Evolutionary conservation across 1,140 invertebrate genomes (phyloP).

Genomic region (Drosophila nigrodunni): DNA sequence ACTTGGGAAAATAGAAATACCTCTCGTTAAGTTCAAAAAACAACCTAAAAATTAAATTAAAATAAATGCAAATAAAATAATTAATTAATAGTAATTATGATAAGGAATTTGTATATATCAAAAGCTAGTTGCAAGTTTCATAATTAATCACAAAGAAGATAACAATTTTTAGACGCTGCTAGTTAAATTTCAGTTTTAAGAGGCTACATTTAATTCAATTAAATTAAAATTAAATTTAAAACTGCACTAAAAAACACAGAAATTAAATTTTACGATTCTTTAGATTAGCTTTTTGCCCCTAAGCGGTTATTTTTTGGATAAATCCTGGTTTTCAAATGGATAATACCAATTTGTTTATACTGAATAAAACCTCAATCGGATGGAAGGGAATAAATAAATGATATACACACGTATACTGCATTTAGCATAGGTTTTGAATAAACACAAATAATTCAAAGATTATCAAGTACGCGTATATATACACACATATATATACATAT

Average conservation of each 20-base stretch:
- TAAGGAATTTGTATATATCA: slow-evolving; percentile 12
- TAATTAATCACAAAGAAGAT: slow-evolving; percentile 23
- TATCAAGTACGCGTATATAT: slow-evolving; percentile 32
- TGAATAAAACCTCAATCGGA: slow-evolving; percentile 63
- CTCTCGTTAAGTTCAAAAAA: slow-evolving; percentile 85
- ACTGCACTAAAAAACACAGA: background rate
- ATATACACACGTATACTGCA: slow-evolving; percentile 81
- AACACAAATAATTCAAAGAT: slow-evolving; percentile 11
- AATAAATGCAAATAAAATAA: slow-evolving; percentile 40
- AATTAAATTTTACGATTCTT: background rate
- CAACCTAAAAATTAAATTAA: slow-evolving; percentile 56
- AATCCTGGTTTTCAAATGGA: slow-evolving; percentile 4
- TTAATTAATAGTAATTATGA: slow-evolving; percentile 16
- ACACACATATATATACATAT: slow-evolving; percentile 42
- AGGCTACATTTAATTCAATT: slow-evolving; percentile 69
- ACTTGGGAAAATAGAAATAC: slow-evolving; percentile 85
- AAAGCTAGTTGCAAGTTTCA: slow-evolving; percentile 30
- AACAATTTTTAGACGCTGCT: slow-evolving; percentile 44
- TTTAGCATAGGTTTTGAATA: slow-evolving; percentile 59
- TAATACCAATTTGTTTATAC: slow-evolving; percentile 29
- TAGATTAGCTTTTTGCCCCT: background rate
- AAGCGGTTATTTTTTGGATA: background rate
- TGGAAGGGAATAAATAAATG: slow-evolving; percentile 36
- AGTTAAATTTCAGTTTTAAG: slow-evolving; percentile 65
- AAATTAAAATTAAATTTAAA: slow-evolving; percentile 28